These are phyloP conservation scores for Musca domestica DNA, from an alignment of 1,140 invertebrate species.

Conservation along the genomic window DNA sequence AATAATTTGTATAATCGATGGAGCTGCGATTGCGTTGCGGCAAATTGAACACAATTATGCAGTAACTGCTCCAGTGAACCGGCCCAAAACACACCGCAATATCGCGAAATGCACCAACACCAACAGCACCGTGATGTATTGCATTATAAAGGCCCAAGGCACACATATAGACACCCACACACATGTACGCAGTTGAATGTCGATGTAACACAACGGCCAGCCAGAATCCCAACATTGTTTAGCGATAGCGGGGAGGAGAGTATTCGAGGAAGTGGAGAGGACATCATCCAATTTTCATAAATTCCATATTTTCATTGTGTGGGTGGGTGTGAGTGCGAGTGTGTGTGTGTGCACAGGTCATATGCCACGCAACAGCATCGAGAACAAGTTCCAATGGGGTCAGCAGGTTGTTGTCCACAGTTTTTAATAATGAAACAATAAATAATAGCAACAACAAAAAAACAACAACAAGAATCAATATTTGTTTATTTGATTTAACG, in stretches of 20 bases:
- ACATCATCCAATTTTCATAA: conserved; percentile 17
- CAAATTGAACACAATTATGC: conserved; percentile 50
- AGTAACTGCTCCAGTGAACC: conserved; percentile 36
- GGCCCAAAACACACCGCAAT: neutral
- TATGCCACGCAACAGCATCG: no score
- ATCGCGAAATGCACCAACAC: neutral
- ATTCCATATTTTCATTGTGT: neutral
- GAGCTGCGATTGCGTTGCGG: conserved; percentile 46
- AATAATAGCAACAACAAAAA: no score
- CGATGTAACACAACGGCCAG: no score
- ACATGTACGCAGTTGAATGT: neutral
- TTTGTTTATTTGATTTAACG: no score
- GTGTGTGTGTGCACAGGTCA: no score
- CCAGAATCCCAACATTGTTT: no score
- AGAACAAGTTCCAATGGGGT: no score
- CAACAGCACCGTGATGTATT: neutral
- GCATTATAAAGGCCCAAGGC: neutral
- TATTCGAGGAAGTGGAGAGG: neutral
- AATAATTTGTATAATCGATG: conserved; percentile 48
- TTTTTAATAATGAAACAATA: no score
- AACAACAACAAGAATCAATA: no score
- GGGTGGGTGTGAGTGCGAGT: neutral
- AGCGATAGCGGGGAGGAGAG: no score
- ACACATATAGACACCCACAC: neutral
- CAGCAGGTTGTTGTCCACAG: no score